These are phyloP conservation scores for Chromobotia macracanthus DNA, from an alignment of 2,797 vertebrate genomes.

Conservation along the genomic window DNA sequence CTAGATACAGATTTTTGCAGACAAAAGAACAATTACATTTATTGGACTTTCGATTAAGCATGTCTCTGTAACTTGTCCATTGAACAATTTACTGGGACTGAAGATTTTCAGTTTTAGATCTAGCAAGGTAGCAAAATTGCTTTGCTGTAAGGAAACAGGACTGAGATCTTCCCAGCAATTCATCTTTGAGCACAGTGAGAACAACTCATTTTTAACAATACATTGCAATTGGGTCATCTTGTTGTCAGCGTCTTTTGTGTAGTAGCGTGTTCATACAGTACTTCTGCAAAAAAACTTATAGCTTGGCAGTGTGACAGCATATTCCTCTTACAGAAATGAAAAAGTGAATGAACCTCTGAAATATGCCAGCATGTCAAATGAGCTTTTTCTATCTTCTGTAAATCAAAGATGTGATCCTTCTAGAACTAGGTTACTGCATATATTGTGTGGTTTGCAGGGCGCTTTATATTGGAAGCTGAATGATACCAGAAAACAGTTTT, in stretches of 20 bases:
- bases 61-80: not conserved
- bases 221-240: not conserved
- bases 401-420: not conserved
- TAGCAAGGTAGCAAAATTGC: not conserved
- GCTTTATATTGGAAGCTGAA: not conserved
- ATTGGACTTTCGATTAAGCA: not conserved
- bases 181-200: not conserved
- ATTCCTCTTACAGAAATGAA: not conserved
- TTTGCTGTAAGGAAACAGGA: not conserved
- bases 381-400: not conserved
- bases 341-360: not conserved
- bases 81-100: not conserved
- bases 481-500: not conserved
- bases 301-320: not conserved
- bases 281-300: not conserved
- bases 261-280: not conserved
- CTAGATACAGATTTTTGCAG: not conserved
- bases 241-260: not conserved
- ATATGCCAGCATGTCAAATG: not conserved
- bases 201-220: not conserved
- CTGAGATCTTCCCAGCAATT: not conserved
- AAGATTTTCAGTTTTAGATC: not conserved
- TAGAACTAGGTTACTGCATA: not conserved
- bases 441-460: not conserved
- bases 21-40: not conserved